Conservation (phyloP, 2,888 invertebrate species). For the Allolobophora icterica region DNA sequence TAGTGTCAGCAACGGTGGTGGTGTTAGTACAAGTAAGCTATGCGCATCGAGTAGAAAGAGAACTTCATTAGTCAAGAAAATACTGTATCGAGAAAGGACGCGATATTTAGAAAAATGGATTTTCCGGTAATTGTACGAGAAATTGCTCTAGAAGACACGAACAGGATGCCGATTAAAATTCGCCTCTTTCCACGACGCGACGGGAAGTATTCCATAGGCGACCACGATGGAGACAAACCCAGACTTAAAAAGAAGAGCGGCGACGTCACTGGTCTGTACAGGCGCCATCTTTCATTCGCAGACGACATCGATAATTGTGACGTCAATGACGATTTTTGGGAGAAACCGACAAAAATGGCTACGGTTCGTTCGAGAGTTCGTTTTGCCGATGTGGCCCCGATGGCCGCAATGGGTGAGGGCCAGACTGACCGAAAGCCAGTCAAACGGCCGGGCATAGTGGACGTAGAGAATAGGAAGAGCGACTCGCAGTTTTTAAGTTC, state of each 20-base stretch:
- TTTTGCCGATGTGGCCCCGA: neutral
- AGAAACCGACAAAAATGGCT: constrained; percentile 22
- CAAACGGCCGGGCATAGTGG: neutral
- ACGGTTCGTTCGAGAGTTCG: neutral
- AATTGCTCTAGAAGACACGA: constrained; percentile 1
- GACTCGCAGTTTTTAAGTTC: constrained; percentile 26
- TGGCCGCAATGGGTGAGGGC: constrained; percentile 20
- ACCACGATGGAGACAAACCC: neutral
- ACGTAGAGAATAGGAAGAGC: constrained; percentile 9
- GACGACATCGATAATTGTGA: neutral
- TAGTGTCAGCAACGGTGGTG: neutral
- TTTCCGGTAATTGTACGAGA: constrained; percentile 14
- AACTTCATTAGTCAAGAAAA: neutral
- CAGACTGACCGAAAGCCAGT: neutral
- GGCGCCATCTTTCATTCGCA: neutral
- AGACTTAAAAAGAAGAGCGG: neutral
- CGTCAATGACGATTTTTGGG: constrained; percentile 22
- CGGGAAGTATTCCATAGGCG: neutral
- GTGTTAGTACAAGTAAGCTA: neutral
- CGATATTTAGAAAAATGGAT: neutral
- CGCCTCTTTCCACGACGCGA: constrained; percentile 12
- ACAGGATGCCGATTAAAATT: neutral
- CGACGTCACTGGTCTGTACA: neutral
- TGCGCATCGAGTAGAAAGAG: neutral
- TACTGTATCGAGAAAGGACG: neutral